Evolutionary conservation across 2,797 vertebrate genomes (phyloP).

Genomic region (Lepilemur ruficaudatus): DNA sequence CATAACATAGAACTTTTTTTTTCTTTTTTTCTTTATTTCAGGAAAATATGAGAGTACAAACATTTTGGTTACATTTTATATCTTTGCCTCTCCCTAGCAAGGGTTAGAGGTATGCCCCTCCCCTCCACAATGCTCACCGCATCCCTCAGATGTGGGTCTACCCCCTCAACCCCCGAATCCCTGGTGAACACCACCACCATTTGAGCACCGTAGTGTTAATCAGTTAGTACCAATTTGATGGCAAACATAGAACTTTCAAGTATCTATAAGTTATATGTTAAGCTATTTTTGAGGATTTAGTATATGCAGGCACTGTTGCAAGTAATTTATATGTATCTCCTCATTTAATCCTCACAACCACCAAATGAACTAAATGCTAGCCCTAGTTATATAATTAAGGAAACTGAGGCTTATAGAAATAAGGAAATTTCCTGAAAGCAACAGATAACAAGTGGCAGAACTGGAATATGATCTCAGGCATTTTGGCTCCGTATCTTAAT

Average conservation of each 20-base stretch:
- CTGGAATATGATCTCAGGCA: not conserved
- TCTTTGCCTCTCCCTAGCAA: too few relatives aligned
- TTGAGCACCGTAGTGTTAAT: too few relatives aligned
- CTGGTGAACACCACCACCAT: too few relatives aligned
- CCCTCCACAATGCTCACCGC: too few relatives aligned
- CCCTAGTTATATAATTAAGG: not conserved
- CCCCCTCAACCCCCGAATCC: too few relatives aligned
- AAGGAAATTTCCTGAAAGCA: not conserved
- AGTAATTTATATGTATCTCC: not conserved
- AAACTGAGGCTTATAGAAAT: not conserved
- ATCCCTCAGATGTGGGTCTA: too few relatives aligned
- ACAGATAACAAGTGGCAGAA: conserved; percentile 14
- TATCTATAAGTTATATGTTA: not conserved
- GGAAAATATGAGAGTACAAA: too few relatives aligned
- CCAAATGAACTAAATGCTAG: not conserved
- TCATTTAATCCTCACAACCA: conserved; percentile 16
- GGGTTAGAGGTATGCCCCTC: too few relatives aligned
- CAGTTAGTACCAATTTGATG: too few relatives aligned
- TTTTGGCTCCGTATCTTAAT: not conserved
- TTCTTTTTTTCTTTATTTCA: too few relatives aligned
- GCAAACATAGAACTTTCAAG: not conserved
- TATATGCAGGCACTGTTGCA: not conserved
- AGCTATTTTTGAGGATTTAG: not conserved
- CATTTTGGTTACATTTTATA: too few relatives aligned
- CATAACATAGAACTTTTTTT: not conserved